Conservation (phyloP, 2,797 vertebrate species). For the Smutsia temminckii region DNA sequence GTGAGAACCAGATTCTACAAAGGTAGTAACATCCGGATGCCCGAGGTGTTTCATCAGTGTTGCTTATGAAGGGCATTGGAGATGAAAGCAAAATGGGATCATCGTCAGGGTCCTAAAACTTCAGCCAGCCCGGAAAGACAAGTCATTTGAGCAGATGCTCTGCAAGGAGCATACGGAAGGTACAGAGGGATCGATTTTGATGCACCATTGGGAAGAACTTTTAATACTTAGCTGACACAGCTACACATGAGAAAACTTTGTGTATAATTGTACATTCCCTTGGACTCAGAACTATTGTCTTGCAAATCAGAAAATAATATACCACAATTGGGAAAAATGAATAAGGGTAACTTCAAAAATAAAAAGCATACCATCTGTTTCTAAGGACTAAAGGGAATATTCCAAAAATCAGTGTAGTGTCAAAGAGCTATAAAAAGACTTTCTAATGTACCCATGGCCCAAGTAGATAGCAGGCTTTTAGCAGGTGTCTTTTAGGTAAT, state of each 20-base stretch:
- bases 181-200: slow-evolving; percentile 7
- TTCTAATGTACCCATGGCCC: neutral
- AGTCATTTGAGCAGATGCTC: neutral
- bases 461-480: neutral
- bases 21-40: too few species aligned
- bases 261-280: slow-evolving; percentile 35
- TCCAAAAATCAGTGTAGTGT: slow-evolving; percentile 40
- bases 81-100: neutral
- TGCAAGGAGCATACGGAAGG: neutral
- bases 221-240: neutral
- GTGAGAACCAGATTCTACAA: neutral
- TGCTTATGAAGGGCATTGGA: neutral
- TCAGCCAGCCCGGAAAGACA: neutral
- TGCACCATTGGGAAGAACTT: neutral
- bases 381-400: slow-evolving; percentile 29
- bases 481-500: slow-evolving; percentile 1
- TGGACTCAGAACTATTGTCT: slow-evolving; percentile 46
- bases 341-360: slow-evolving; percentile 62
- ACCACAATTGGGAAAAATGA: neutral
- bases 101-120: neutral
- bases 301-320: slow-evolving; percentile 57
- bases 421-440: slow-evolving; percentile 44
- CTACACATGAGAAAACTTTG: neutral
- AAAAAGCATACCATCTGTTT: slow-evolving; percentile 62
- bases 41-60: neutral